Conservation (phyloP, 2,113 vertebrate genomes). For the Anseranas semipalmata region DNA sequence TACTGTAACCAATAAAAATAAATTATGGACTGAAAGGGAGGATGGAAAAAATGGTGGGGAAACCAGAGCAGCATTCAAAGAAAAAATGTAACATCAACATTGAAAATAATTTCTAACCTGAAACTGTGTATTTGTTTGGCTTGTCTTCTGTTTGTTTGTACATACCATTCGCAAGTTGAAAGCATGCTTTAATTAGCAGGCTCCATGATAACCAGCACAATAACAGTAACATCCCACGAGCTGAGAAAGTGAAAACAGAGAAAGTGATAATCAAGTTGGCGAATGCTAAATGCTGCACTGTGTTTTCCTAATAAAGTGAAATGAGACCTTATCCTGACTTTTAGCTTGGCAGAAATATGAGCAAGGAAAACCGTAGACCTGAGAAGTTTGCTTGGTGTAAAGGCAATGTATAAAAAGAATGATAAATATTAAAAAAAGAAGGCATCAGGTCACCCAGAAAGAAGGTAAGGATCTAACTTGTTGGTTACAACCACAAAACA, state of each 20-base stretch:
- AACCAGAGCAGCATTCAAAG: conserved; percentile 31
- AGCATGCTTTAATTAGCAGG: not conserved
- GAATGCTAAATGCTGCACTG: not conserved
- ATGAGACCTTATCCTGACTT: not conserved
- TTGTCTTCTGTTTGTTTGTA: not conserved
- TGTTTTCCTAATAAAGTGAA: conserved; percentile 1
- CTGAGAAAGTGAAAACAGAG: not conserved
- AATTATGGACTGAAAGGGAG: conserved; percentile 73
- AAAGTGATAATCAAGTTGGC: not conserved
- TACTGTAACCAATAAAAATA: conserved; percentile 79
- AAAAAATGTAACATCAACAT: conserved; percentile 1
- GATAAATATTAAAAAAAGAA: no score
- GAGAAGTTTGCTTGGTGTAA: not conserved
- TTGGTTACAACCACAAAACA: not conserved
- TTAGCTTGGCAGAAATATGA: not conserved
- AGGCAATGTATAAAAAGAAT: no score
- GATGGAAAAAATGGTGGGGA: conserved; percentile 43
- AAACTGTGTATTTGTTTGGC: not conserved
- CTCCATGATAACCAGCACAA: not conserved
- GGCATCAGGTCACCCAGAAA: not conserved
- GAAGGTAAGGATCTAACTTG: not conserved
- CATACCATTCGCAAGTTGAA: not conserved
- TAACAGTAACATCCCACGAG: not conserved
- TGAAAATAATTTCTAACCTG: conserved; percentile 9
- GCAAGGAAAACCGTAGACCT: not conserved